Base-by-base conservation (phyloP, 64 coral and sea anemone genomes). In the Actinia tenebrosa region DNA sequence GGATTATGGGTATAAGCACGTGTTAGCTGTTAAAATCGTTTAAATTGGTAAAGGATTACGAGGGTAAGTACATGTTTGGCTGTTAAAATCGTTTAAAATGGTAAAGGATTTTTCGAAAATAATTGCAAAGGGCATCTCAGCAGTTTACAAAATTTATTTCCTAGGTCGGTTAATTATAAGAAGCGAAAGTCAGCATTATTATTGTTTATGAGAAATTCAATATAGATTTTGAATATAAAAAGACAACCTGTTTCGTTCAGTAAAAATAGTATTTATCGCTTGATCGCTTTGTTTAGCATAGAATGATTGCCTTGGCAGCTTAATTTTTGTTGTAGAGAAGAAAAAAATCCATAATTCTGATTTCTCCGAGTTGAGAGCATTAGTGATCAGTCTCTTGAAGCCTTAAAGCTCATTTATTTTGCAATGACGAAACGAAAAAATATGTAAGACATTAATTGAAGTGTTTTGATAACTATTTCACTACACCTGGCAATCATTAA, bases 371-470 rank as follows among this genome's bases (percentile, higher is more conserved):
- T 1, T 37, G 30, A 66, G 63, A 23, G 63, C 19, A 10, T 66
- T 66, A n/a, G 63, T 20, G 22, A 66, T 66, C n/a, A n/a, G n/a
- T 58, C 63, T 66, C 63, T 66, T 66, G 20, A 66, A 66, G 63
- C 23, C 23, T 66, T 66, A 66, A 66, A 66, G 63, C 63, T 66
- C 63, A 66, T 66, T 66, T 23, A 66, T 66, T 66, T 66, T 66
- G 19, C 63, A 7, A 20, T 66, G 63, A 66, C 63, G n/a, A 66
- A 66, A 22, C 10, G 7, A 23, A 66, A 66, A 66, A 2, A 66
- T n/a, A n/a, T 25, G 63, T n/a, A 23, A 66, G 63, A 23, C 63
- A 25, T 66, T 66, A 23, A 23, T 23, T 66, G 22, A 66, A 66
- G 63, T 66, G 63, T 66, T 66, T 66, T 66, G 63, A 66, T n/a